Base-by-base conservation (phyloP, 2,113 vertebrate species). In the Ophthalmolycus amberensis region DNA sequence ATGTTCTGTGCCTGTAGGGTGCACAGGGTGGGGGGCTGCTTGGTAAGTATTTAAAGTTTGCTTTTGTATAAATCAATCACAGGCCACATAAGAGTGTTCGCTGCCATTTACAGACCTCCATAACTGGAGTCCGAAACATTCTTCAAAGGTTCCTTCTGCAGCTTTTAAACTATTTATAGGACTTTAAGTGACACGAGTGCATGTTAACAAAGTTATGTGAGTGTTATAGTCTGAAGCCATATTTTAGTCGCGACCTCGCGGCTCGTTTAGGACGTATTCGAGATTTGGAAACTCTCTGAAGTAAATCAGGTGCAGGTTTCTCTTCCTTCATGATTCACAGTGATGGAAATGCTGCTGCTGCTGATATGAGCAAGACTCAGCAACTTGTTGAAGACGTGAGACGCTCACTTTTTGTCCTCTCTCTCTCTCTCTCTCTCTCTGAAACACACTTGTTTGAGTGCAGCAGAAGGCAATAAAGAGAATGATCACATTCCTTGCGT, bases 401-500 rank as follows among this genome's bases (percentile, higher is more conserved):
- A 76, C 9, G 1, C 44, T 71, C 48, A 10, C 69, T 37, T 74
- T 63, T 58, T 48, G 7, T 71, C 44, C 10, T 54, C 52, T 50
- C 71, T 63, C 34, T 77, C 15, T 65, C 79, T 12, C 60, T 11
- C 72, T 15, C 75, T 20, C 72, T 67, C 64, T 29, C 42, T 29
- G 22, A 85, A 34, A 85, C 86, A 88, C 80, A 75, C 79, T 85
- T 86, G 84, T 92, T 79, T 82, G 84, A 89, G 87, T 65, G 60
- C 60, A 89, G 84, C 91, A 93, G 84, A 87, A 84, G 81, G 94
- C 91, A 93, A 94, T 94, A 95, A 93, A 94, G 85, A 80, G 87
- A 94, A 91, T 70, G 87, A 95, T 95, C 91, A 83, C 93, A 94
- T 95, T 95, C 94, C 89, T 92, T 75, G 88, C 93, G 91, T 95